A percentile compares a stretch with the other conserved stretches of the same genome.
Conservation (phyloP, 2,888 invertebrate species). For the Thumatha senex region DNA sequence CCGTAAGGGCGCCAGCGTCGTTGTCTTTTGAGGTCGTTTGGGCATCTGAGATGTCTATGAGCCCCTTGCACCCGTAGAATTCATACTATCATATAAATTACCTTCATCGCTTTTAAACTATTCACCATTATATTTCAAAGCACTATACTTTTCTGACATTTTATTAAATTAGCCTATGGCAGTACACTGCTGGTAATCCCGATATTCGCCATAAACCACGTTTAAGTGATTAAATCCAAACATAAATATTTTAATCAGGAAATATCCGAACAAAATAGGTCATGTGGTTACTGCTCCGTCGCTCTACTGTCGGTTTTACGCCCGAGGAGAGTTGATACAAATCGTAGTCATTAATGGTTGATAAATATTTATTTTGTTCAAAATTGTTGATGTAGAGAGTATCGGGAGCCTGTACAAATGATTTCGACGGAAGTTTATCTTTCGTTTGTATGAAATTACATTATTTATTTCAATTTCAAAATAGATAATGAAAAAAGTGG, state of each 20-base stretch:
- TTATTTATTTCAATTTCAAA: constrained; percentile 8
- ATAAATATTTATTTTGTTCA: constrained; percentile 52
- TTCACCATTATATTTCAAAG: too few species aligned
- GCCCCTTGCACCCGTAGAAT: too few species aligned
- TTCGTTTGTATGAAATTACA: constrained; percentile 12
- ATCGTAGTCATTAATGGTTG: constrained; percentile 56
- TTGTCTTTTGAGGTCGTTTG: too few species aligned
- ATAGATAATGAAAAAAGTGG: too few species aligned
- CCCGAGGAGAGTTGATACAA: constrained; percentile 42
- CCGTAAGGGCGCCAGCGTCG: too few species aligned
- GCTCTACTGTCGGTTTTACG: constrained; percentile 19
- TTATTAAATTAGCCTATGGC: neutral
- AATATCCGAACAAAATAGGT: neutral
- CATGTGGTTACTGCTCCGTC: constrained; percentile 3
- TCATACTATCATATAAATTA: too few species aligned
- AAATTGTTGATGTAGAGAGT: constrained; percentile 38
- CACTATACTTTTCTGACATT: too few species aligned
- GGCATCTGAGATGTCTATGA: too few species aligned
- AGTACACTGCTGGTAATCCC: too few species aligned
- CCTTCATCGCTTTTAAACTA: too few species aligned
- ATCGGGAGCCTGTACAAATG: constrained; percentile 26
- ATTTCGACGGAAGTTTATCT: constrained; percentile 19
- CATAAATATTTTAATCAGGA: neutral
- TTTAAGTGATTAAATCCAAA: too few species aligned
- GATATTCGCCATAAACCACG: too few species aligned